phyloP scores from a whole-genome alignment of 2,797 vertebrate genomes.

The Coendou prehensilis region DNA sequence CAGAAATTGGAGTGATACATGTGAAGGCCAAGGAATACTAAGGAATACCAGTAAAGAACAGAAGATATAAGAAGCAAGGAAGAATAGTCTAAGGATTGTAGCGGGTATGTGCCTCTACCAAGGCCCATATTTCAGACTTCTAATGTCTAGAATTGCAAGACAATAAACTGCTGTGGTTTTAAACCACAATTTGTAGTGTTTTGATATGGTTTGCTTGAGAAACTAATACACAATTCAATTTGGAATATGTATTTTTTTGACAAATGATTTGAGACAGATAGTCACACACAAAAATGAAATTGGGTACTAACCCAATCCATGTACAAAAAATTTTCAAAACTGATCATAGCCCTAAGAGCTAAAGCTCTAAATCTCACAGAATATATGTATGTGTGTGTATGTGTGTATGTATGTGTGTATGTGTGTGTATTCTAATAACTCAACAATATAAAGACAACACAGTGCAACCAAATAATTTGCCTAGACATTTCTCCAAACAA shows the following conservation, averaged over 20 bases:
- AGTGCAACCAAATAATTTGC: neutral
- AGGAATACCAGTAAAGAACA: neutral
- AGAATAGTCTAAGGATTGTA: neutral
- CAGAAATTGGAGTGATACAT: neutral
- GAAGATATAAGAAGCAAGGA: neutral
- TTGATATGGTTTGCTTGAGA: neutral
- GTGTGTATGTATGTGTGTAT: no score
- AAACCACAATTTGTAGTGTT: neutral
- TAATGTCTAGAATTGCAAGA: neutral
- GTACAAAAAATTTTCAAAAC: neutral
- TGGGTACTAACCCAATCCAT: neutral
- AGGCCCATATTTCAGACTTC: neutral
- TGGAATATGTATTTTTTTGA: neutral
- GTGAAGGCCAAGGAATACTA: neutral
- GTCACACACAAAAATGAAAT: neutral
- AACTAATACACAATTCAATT: neutral
- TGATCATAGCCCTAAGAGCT: neutral
- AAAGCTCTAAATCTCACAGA: neutral
- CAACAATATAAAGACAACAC: neutral
- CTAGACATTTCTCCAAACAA: neutral
- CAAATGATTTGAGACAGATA: neutral
- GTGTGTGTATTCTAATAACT: neutral
- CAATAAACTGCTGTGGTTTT: neutral
- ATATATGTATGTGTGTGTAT: neutral
- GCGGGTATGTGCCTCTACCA: accelerated